Conservation (phyloP, 2,888 invertebrate genomes). For the Erebia palarica region DNA sequence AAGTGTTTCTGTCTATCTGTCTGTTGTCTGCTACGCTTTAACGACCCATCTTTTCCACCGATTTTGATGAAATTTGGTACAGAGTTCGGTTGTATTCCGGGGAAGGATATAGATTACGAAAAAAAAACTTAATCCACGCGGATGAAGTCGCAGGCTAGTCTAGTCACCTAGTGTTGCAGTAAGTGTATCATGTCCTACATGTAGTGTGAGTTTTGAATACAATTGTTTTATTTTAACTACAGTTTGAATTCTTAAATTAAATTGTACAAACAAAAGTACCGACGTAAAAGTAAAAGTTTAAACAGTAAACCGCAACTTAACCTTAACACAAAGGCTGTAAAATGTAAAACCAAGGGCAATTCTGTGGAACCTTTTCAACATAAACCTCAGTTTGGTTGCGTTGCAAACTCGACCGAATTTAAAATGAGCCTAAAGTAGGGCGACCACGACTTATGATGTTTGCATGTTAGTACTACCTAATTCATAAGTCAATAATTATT, state of each 20-base stretch:
- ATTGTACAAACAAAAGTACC: conserved; percentile 8
- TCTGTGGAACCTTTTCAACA: conserved; percentile 28
- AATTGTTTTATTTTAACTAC: not conserved
- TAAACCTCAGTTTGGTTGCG: conserved; percentile 31
- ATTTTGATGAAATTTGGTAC: too few species aligned
- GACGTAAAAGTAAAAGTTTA: conserved; percentile 10
- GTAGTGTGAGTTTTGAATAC: not conserved
- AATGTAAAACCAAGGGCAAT: conserved; percentile 31
- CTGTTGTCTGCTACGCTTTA: too few species aligned
- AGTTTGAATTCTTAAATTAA: not conserved
- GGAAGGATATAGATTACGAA: too few species aligned
- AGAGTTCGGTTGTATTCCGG: too few species aligned
- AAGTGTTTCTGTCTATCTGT: too few species aligned
- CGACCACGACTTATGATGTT: not conserved
- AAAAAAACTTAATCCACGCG: too few species aligned
- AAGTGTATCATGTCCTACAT: too few species aligned
- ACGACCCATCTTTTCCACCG: too few species aligned
- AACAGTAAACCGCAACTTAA: conserved; percentile 20
- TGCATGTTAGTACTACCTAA: not conserved
- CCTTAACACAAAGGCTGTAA: conserved; percentile 28
- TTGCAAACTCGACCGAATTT: conserved; percentile 36
- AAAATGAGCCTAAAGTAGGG: conserved; percentile 33
- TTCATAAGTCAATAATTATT: too few species aligned
- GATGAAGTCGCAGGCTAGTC: too few species aligned
- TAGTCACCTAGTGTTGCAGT: too few species aligned